Conservation (phyloP, 1,140 invertebrate genomes). For the Drosophila baimaii region DNA sequence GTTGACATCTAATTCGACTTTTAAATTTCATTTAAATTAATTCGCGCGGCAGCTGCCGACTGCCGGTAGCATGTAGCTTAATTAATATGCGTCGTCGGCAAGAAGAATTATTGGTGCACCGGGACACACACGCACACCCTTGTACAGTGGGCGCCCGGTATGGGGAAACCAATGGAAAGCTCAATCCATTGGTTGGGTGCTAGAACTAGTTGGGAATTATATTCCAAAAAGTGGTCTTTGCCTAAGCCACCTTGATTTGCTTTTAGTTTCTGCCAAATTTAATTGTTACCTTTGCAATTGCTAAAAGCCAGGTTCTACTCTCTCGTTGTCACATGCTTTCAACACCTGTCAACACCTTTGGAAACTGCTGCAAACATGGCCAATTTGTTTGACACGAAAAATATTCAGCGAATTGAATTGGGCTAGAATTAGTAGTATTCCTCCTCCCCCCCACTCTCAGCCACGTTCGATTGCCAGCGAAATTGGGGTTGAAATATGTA, state of each 20-base stretch:
- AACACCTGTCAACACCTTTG: constrained; percentile 67
- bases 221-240: not conserved
- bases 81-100: constrained; percentile 73
- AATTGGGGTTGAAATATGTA: constrained; percentile 46
- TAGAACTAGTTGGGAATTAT: not conserved
- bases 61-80: constrained; percentile 63
- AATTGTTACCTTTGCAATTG: not conserved
- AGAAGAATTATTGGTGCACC: constrained; percentile 48
- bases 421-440: constrained; percentile 16
- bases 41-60: constrained; percentile 69
- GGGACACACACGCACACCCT: constrained; percentile 8
- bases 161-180: not conserved
- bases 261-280: too few relatives aligned
- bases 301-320: too few relatives aligned
- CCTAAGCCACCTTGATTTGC: too few relatives aligned
- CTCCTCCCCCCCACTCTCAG: not conserved
- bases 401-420: constrained; percentile 44
- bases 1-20: constrained; percentile 81
- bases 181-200: not conserved
- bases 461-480: constrained; percentile 15
- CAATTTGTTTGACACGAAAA: constrained; percentile 67
- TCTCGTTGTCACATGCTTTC: too few relatives aligned
- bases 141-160: constrained; percentile 1
- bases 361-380: constrained; percentile 44
- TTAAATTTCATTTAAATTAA: constrained; percentile 78